Percentiles rank a stretch among this genome's conserved stretches.
These are phyloP conservation scores for Mionectes macconnelli DNA, from an alignment of 2,113 vertebrate species.

Conservation along the genomic window DNA sequence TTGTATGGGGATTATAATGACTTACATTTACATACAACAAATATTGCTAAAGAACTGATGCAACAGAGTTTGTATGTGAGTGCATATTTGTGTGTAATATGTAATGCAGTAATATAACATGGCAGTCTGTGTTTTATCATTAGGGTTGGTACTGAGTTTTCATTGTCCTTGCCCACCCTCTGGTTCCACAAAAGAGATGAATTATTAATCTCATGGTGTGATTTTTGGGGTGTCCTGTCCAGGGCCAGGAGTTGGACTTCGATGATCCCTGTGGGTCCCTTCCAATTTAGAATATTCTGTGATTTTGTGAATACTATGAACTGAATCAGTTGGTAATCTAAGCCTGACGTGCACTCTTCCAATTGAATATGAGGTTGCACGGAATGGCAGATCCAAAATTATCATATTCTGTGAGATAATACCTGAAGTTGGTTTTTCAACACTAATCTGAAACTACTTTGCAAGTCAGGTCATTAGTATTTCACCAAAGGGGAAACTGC, in stretches of 20 bases:
- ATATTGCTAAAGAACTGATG: not conserved
- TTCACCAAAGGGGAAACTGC: not conserved
- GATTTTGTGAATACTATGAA: not conserved
- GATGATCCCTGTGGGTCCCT: not conserved
- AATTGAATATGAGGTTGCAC: fast-evolving
- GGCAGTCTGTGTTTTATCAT: not conserved
- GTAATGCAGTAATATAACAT: not conserved
- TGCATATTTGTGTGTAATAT: not conserved
- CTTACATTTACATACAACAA: constrained; percentile 23
- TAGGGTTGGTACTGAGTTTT: not conserved
- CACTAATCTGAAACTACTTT: not conserved
- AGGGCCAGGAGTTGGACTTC: not conserved
- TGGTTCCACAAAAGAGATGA: not conserved
- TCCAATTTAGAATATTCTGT: not conserved
- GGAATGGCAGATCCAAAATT: not conserved
- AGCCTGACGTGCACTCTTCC: not conserved
- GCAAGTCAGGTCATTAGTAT: not conserved
- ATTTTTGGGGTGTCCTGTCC: not conserved
- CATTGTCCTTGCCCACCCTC: not conserved
- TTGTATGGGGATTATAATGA: constrained; percentile 19
- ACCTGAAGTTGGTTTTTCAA: not conserved
- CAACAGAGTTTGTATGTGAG: not conserved
- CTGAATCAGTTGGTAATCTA: not conserved
- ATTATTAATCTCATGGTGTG: not conserved
- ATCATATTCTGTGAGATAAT: not conserved